Evolutionary conservation across 2,888 invertebrate genomes (phyloP), one percentile per base, ranked within the genome.

Genomic region (Drosophila rellima): DNA sequence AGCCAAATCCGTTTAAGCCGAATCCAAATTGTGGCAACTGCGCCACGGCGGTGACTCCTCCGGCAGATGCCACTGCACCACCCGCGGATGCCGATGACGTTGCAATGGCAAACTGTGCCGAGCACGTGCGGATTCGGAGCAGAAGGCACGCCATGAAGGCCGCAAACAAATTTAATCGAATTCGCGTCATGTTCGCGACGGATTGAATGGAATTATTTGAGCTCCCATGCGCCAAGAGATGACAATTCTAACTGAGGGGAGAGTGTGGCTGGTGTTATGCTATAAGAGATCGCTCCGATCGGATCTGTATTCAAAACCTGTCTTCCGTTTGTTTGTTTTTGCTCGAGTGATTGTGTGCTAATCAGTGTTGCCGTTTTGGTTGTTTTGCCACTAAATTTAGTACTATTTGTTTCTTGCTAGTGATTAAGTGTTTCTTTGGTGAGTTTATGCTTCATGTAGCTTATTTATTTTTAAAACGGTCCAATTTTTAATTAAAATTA

Each of bases 191-290:
- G 66, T 54, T 78, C 56, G 35, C 54, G 33, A 29, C 48, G 39
- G 33, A 40, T 20, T 15, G 47, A 39, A 17, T n/a, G 37, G 37
- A 59, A 42, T 15, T 47, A 31, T 13, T 35, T 37, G 17, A 20
- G 52, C 70, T 61, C 51, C 78, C 54, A 70, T 42, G 62, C 70
- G 40, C 57, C 39, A n/a, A 55, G 88, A 81, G 52, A 65, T 47
- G 39, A 57, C 48, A 60, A 76, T 70, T 72, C 74, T 72, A 64
- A 85, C 89, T 89, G 80, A 75, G 69, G 40, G 57, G 47, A 57
- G 66, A 66, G 37, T 47, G 31, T 35, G 56, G 44, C 37, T 52
- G 54, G 20, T 17, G 39, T 55, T 68, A 45, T 47, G 51, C 56
- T 66, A 61, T 65, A 64, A 85, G 70, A 64, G 42, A 44, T 33